phyloP scores from a whole-genome alignment of 2,888 invertebrate genomes.

The Anoplius nigerrimus region DNA sequence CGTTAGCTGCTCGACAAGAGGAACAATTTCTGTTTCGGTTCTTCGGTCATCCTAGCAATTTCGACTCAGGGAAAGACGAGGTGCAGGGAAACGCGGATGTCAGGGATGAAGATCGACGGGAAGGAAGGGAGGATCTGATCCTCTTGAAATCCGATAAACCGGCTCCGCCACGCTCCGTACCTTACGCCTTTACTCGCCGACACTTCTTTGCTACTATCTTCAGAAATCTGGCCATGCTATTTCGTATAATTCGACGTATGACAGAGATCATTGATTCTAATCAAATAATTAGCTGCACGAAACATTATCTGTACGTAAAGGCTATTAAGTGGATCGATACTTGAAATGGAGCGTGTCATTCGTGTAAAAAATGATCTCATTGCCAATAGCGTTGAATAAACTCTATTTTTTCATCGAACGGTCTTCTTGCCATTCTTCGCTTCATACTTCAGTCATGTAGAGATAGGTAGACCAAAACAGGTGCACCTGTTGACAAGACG shows the following conservation, averaged over 20 bases:
- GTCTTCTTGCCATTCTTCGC: no score
- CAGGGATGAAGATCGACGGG: conserved; percentile 4
- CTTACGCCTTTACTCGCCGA: background rate
- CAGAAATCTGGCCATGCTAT: conserved; percentile 34
- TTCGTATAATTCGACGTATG: conserved; percentile 36
- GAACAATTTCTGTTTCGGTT: no score
- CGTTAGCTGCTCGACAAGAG: no score
- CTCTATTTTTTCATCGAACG: no score
- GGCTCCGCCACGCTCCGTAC: background rate
- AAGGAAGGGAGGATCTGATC: conserved; percentile 5
- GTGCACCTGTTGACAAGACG: no score
- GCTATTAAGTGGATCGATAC: conserved; percentile 48
- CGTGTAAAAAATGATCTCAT: no score
- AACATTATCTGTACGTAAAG: conserved; percentile 46
- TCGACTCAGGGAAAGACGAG: background rate
- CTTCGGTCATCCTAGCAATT: no score
- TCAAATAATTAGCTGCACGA: conserved; percentile 45
- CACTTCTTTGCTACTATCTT: conserved; percentile 29
- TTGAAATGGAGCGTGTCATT: conserved; percentile 6
- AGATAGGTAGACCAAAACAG: no score
- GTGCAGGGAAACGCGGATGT: no score
- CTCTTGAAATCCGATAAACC: conserved; percentile 8
- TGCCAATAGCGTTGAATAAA: no score
- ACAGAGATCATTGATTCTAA: conserved; percentile 45
- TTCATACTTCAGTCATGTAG: no score